phyloP scores from a whole-genome alignment of 2,797 vertebrate species.

The Hippoglossus hippoglossus region DNA sequence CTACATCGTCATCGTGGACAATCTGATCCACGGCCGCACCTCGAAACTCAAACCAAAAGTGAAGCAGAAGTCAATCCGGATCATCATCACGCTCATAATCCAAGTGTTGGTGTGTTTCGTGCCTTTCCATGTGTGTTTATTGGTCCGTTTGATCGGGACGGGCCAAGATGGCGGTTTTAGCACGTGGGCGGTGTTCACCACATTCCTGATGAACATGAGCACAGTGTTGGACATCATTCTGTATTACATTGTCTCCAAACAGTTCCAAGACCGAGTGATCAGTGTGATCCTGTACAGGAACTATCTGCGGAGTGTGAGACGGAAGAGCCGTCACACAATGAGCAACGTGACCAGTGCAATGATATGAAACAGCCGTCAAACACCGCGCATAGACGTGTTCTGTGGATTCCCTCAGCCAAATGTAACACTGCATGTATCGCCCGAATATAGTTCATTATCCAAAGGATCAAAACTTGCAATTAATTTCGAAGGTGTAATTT shows the following conservation, averaged over 20 bases:
- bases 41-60: conserved; percentile 96
- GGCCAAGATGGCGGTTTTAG: conserved; percentile 72
- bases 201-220: conserved; percentile 96
- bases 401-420: not conserved
- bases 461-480: conserved; percentile 73
- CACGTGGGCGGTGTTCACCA: conserved; percentile 91
- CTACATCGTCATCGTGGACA: conserved; percentile 92
- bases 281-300: conserved; percentile 97
- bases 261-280: conserved; percentile 97
- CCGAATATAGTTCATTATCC: conserved; percentile 63
- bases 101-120: conserved; percentile 95
- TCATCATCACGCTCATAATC: conserved; percentile 92
- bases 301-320: conserved; percentile 93
- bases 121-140: conserved; percentile 92
- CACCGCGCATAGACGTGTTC: not conserved
- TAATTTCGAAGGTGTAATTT: conserved; percentile 74
- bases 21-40: conserved; percentile 89
- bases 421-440: conserved; percentile 30
- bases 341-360: conserved; percentile 94
- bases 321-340: conserved; percentile 90
- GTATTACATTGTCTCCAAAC: conserved; percentile 98
- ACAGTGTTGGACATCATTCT: conserved; percentile 94
- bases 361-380: conserved; percentile 78
- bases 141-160: conserved; percentile 83
- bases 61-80: conserved; percentile 95